These are phyloP conservation scores for Drosophila austrosaltans DNA, from an alignment of 2,888 invertebrate genomes.

Conservation along the genomic window DNA sequence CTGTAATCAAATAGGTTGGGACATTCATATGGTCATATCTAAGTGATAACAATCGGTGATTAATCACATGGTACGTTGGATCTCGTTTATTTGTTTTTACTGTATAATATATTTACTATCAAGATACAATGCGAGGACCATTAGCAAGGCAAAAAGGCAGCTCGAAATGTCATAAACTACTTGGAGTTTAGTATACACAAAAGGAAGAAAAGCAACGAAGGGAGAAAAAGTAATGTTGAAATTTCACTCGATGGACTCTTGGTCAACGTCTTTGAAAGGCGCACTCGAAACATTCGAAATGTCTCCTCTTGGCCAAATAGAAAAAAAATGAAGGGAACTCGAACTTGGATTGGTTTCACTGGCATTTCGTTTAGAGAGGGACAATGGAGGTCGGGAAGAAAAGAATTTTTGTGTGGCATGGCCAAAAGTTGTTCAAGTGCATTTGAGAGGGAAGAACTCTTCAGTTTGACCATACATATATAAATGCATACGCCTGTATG, in stretches of 20 bases:
- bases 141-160: neutral
- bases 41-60: too few species aligned
- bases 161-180: slow-evolving; percentile 5
- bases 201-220: slow-evolving; percentile 1
- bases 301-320: slow-evolving; percentile 27
- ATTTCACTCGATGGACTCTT: slow-evolving; percentile 14
- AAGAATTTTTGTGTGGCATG: neutral
- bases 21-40: too few species aligned
- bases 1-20: too few species aligned
- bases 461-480: slow-evolving; percentile 21
- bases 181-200: neutral
- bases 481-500: neutral
- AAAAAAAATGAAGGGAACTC: neutral
- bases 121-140: slow-evolving; percentile 3
- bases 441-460: slow-evolving; percentile 52
- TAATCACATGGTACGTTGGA: too few species aligned
- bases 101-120: neutral
- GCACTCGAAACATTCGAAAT: slow-evolving; percentile 33
- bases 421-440: slow-evolving; percentile 48
- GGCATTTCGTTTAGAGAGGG: neutral
- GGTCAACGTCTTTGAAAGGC: slow-evolving; percentile 22
- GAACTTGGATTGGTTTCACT: slow-evolving; percentile 22
- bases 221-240: neutral
- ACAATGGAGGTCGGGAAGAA: neutral
- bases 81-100: neutral